Percentiles rank a stretch among this genome's conserved stretches.
These are phyloP conservation scores for Tachina grossa DNA, from an alignment of 2,888 invertebrate species.

Conservation along the genomic window DNA sequence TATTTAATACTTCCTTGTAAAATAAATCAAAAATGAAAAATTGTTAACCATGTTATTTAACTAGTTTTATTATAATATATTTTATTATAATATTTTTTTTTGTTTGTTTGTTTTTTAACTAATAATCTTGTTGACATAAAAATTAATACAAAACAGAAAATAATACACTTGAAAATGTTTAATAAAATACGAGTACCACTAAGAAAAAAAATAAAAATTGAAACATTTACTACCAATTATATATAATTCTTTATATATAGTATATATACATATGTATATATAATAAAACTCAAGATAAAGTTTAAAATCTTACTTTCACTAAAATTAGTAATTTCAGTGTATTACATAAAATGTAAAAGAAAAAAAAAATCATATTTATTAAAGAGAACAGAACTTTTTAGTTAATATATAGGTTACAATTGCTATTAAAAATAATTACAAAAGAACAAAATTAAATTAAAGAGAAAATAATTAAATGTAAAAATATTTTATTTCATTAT, in stretches of 20 bases:
- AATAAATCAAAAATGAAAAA: slow-evolving; percentile 28
- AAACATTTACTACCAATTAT: slow-evolving; percentile 58
- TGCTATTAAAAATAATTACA: slow-evolving; percentile 64
- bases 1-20: slow-evolving; percentile 38
- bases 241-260: slow-evolving; percentile 10
- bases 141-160: slow-evolving; percentile 43
- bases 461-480: slow-evolving; percentile 56
- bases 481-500: slow-evolving; percentile 62
- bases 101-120: slow-evolving; percentile 44
- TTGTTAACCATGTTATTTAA: slow-evolving; percentile 59
- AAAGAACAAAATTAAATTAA: slow-evolving; percentile 47
- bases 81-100: slow-evolving; percentile 62
- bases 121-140: slow-evolving; percentile 64
- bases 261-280: slow-evolving; percentile 3
- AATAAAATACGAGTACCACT: slow-evolving; percentile 56
- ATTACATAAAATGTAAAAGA: slow-evolving; percentile 57
- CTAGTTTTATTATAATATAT: slow-evolving; percentile 63
- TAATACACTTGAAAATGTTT: slow-evolving; percentile 52
- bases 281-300: slow-evolving; percentile 44
- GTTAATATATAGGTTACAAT: slow-evolving; percentile 66
- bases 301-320: slow-evolving; percentile 54
- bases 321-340: slow-evolving; percentile 63
- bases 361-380: slow-evolving; percentile 41
- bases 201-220: slow-evolving; percentile 34
- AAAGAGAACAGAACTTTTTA: slow-evolving; percentile 66